phyloP scores from a whole-genome alignment of 2,113 vertebrate species.

The Felis catus region F.catus_Fca126_mat1.0 CM031413.1:45880001-45880500 shows the following conservation, averaged over 20 bases:
- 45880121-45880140: neutral
- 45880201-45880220: no score
- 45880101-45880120: neutral
- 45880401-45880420: neutral
- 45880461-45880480: neutral
- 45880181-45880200: neutral
- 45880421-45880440: no score
- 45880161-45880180: neutral
- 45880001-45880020: neutral
- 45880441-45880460: neutral
- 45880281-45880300: neutral
- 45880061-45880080: neutral
- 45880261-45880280: neutral
- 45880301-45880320: neutral
- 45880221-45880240: neutral
- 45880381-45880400: neutral
- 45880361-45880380: neutral
- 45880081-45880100: neutral
- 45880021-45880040: neutral
- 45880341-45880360: neutral
- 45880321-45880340: neutral
- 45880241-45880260: neutral
- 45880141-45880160: neutral
- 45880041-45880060: neutral
- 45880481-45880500: neutral